Evolutionary conservation across 2,888 invertebrate genomes (phyloP).

Genomic region (Plusia festucae): DNA sequence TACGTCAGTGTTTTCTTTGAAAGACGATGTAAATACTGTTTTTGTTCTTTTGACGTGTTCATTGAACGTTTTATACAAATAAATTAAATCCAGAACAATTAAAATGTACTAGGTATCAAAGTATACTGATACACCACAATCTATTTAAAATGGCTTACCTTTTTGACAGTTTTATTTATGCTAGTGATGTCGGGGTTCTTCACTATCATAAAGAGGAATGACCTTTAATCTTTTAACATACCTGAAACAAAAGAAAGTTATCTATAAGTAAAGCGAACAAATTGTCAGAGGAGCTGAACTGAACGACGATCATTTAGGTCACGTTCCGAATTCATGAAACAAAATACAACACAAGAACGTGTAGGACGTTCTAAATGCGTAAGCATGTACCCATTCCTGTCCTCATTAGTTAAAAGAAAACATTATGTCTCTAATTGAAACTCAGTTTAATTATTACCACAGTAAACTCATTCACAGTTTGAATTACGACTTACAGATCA

Average conservation of each 20-base stretch:
- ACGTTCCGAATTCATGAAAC: slow-evolving; percentile 39
- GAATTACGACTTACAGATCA: slow-evolving; percentile 25
- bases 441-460: slow-evolving; percentile 20
- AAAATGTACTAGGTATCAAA: no score
- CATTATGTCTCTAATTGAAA: neutral
- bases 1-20: slow-evolving; percentile 13
- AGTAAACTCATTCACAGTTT: slow-evolving; percentile 18
- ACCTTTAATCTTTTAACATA: slow-evolving; percentile 59
- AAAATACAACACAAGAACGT: slow-evolving; percentile 33
- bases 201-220: slow-evolving; percentile 24
- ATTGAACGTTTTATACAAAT: no score
- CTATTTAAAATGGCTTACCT: slow-evolving; percentile 18
- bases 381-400: slow-evolving; percentile 25
- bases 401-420: neutral
- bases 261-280: slow-evolving; percentile 24
- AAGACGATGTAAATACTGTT: neutral
- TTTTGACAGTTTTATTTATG: slow-evolving; percentile 17
- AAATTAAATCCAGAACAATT: no score
- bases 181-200: slow-evolving; percentile 9
- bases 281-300: slow-evolving; percentile 18
- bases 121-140: no score
- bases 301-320: slow-evolving; percentile 47
- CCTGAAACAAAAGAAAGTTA: slow-evolving; percentile 72
- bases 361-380: slow-evolving; percentile 24
- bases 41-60: no score